These are phyloP conservation scores for Eulithis prunata DNA, from an alignment of 2,888 invertebrate species.

Conservation along the genomic window DNA sequence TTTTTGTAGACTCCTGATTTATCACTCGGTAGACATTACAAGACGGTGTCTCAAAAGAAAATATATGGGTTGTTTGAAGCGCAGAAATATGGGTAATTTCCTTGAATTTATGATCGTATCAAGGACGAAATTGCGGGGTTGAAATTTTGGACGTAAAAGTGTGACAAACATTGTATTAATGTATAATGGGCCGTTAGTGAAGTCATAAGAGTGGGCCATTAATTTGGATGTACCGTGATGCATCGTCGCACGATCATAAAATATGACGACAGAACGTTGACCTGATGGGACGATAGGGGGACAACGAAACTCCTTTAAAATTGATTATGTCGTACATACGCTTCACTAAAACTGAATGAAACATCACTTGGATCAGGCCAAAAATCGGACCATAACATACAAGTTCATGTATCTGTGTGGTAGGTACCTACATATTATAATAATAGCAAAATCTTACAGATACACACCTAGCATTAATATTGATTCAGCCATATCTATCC, in stretches of 20 bases:
- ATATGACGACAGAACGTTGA: not conserved
- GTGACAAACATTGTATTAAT: constrained; percentile 67
- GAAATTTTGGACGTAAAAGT: constrained; percentile 72
- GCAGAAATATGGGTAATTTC: constrained; percentile 82
- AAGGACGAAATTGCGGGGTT: constrained; percentile 70
- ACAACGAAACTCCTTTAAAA: constrained; percentile 3
- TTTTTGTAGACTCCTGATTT: constrained; percentile 61
- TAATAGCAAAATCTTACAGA: constrained; percentile 6
- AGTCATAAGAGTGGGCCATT: constrained; percentile 20
- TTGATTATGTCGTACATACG: not conserved
- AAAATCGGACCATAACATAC: too few species aligned
- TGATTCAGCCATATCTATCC: constrained; percentile 23
- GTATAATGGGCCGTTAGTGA: constrained; percentile 33
- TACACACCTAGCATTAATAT: constrained; percentile 25
- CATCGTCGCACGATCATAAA: constrained; percentile 7
- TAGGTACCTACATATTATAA: too few species aligned
- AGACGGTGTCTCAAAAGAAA: constrained; percentile 72
- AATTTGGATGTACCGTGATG: constrained; percentile 16
- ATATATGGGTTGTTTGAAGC: constrained; percentile 82
- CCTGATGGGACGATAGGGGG: not conserved
- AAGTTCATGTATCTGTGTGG: too few species aligned
- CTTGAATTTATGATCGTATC: constrained; percentile 81
- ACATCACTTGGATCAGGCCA: not conserved
- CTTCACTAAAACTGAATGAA: not conserved
- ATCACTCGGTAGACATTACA: constrained; percentile 76